Conservation (phyloP, 2,888 invertebrate species). For the Parnassius glacialis region DNA sequence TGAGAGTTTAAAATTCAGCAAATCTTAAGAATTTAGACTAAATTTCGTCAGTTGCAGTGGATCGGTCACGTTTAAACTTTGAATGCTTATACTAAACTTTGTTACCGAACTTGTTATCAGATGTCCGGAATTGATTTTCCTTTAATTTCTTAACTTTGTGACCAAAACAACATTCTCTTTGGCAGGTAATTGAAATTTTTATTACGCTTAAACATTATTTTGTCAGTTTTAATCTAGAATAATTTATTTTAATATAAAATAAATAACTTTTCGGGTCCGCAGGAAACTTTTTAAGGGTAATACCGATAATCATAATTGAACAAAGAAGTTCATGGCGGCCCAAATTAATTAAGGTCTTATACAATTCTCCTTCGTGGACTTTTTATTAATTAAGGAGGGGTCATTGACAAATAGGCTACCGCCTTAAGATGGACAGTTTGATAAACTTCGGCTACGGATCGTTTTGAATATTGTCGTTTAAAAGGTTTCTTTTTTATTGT, state of each 20-base stretch:
- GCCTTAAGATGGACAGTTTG: conserved; percentile 68
- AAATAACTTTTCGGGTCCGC: conserved; percentile 42
- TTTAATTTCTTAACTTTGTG: conserved; percentile 16
- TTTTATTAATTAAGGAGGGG: conserved; percentile 76
- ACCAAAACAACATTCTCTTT: not conserved
- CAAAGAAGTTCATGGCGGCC: conserved; percentile 51
- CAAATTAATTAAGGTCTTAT: conserved; percentile 75
- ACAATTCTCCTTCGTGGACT: conserved; percentile 62
- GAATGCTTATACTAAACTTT: conserved; percentile 28
- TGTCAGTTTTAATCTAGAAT: not conserved
- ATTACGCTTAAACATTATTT: not conserved
- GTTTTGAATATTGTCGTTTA: conserved; percentile 39
- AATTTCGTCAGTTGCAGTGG: conserved; percentile 21
- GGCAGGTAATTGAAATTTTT: not conserved
- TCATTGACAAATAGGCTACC: conserved; percentile 79
- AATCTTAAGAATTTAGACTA: not conserved
- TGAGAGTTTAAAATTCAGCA: no score
- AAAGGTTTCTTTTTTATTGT: conserved; percentile 36
- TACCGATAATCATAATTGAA: conserved; percentile 65
- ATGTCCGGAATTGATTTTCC: conserved; percentile 31
- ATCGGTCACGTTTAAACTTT: conserved; percentile 32
- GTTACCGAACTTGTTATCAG: conserved; percentile 31
- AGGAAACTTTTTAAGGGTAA: conserved; percentile 28
- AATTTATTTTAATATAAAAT: conserved; percentile 38
- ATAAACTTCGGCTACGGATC: conserved; percentile 45